These are phyloP conservation scores for Panthera uncia DNA, from an alignment of 2,113 vertebrate genomes.

Conservation along the genomic window DNA sequence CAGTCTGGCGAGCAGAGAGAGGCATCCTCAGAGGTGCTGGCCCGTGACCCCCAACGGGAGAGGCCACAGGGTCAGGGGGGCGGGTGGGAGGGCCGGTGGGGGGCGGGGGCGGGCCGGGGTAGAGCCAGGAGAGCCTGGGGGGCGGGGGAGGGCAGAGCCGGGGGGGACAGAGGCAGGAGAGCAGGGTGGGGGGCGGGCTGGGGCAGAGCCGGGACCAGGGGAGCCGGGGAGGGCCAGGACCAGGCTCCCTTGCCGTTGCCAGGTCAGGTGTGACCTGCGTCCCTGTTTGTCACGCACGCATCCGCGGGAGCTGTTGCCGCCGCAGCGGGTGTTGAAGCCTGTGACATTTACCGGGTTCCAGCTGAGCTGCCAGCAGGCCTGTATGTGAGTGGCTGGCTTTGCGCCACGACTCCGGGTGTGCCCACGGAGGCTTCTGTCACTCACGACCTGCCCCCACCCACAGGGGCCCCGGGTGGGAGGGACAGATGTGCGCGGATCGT, in stretches of 20 bases:
- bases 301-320: not conserved
- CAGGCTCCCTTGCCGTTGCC: not conserved
- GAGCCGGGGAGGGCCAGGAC: too few species aligned
- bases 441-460: fast-evolving
- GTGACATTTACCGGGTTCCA: fast-evolving
- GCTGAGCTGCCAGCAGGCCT: not conserved
- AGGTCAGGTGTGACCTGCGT: fast-evolving
- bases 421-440: not conserved
- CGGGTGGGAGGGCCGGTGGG: too few species aligned
- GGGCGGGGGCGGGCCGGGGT: too few species aligned
- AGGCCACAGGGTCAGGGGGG: too few species aligned
- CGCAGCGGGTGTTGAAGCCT: fast-evolving
- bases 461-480: not conserved
- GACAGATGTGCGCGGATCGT: fast-evolving
- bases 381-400: too few species aligned
- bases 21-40: too few species aligned
- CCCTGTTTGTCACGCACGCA: fast-evolving
- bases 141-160: too few species aligned
- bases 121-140: too few species aligned
- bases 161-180: too few species aligned
- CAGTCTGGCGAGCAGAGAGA: too few species aligned
- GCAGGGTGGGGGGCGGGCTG: too few species aligned
- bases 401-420: not conserved
- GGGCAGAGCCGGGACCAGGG: not conserved
- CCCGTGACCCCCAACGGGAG: too few species aligned